A percentile compares a stretch with the other conserved stretches of the same genome.
These are phyloP conservation scores for Pteromalus puparum DNA, from an alignment of 1,140 invertebrate genomes.

Conservation along the genomic window DNA sequence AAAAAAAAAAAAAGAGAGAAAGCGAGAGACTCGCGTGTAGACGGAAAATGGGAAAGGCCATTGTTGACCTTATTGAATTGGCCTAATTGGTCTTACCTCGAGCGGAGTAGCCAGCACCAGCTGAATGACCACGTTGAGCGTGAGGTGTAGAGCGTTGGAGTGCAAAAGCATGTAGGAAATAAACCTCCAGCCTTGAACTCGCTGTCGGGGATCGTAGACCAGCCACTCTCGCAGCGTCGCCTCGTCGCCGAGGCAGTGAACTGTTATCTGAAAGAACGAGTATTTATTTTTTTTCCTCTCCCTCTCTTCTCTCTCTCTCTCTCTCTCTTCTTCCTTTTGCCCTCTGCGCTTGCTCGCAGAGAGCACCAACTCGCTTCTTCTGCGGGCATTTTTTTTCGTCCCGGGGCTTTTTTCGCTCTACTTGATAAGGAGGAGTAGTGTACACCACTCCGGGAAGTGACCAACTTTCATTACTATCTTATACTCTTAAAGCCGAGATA, in stretches of 20 bases:
- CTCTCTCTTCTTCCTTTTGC: neutral
- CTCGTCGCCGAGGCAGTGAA: conserved; percentile 74
- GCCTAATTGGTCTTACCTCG: conserved; percentile 68
- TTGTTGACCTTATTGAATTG: conserved; percentile 56
- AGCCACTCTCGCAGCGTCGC: conserved; percentile 75
- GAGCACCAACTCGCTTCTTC: neutral
- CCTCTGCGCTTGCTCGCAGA: neutral
- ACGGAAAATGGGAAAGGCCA: conserved; percentile 1
- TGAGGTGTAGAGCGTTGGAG: conserved; percentile 80
- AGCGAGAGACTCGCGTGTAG: neutral
- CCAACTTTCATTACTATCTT: conserved; percentile 18
- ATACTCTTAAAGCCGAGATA: neutral
- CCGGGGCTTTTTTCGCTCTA: neutral
- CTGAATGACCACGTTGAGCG: conserved; percentile 81
- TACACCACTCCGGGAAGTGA: conserved; percentile 4
- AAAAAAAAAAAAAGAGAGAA: neutral
- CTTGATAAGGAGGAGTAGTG: neutral
- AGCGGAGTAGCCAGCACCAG: conserved; percentile 82
- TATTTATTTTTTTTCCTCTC: conserved; percentile 20
- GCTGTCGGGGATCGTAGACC: conserved; percentile 82
- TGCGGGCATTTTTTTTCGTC: neutral
- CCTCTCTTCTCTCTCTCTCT: neutral
- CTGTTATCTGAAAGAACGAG: conserved; percentile 70
- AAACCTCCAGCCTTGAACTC: conserved; percentile 86
- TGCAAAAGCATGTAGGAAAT: conserved; percentile 90